Conservation (phyloP, 2,888 invertebrate genomes). For the Mallateleia sp. region DNA sequence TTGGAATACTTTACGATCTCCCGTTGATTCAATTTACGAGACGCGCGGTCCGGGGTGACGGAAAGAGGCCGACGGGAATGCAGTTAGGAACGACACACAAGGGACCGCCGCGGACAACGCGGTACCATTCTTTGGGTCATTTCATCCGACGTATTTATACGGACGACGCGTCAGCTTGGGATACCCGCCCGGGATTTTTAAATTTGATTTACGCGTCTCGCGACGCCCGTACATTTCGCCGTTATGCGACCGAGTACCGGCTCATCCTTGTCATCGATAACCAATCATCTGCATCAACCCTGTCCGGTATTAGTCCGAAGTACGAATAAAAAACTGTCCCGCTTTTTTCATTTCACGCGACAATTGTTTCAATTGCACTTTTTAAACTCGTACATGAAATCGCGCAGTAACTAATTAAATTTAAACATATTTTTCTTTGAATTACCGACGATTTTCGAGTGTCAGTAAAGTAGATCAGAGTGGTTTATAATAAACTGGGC, state of each 20-base stretch:
- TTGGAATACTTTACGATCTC: constrained; percentile 79
- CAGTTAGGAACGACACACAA: constrained; percentile 86
- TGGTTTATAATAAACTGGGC: too few species aligned
- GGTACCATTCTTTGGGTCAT: constrained; percentile 84
- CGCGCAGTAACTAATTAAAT: too few species aligned
- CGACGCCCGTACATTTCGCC: constrained; percentile 86
- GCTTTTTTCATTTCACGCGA: neutral
- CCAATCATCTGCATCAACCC: constrained; percentile 67
- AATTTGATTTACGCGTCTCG: constrained; percentile 89
- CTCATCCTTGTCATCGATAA: constrained; percentile 76
- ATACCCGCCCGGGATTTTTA: constrained; percentile 86
- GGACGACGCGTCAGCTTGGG: constrained; percentile 80
- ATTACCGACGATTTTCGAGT: neutral
- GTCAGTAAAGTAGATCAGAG: too few species aligned
- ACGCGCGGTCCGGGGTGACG: constrained; percentile 71
- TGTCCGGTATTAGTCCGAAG: constrained; percentile 15
- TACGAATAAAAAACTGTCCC: neutral
- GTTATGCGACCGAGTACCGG: constrained; percentile 55
- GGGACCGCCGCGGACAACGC: constrained; percentile 81
- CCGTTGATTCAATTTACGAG: constrained; percentile 86
- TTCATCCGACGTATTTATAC: constrained; percentile 86
- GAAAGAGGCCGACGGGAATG: constrained; percentile 78
- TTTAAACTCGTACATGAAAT: too few species aligned
- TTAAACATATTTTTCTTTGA: neutral
- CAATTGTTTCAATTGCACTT: constrained; percentile 12